Conservation (phyloP, 2,888 invertebrate genomes). For the Hesperia comma region DNA sequence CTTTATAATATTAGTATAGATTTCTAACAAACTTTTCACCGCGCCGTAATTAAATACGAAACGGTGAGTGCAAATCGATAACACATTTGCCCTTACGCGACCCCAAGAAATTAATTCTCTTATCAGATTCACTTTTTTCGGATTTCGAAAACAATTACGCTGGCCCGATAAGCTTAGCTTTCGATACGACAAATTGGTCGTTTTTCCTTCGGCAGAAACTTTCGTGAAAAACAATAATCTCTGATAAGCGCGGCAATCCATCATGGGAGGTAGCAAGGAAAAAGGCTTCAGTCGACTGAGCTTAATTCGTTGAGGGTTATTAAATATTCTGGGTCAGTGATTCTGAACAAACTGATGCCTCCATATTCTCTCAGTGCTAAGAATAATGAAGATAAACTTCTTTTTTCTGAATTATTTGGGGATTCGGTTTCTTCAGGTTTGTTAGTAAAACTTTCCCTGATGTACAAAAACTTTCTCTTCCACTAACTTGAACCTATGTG, state of each 20-base stretch:
- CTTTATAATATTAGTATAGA: too few species aligned
- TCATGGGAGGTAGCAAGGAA: conserved; percentile 40
- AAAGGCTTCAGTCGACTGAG: conserved; percentile 24
- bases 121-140: conserved; percentile 52
- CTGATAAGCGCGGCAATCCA: conserved; percentile 56
- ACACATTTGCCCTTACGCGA: conserved; percentile 28
- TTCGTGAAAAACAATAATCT: conserved; percentile 66
- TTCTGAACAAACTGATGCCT: conserved; percentile 20
- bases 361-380: background rate
- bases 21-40: conserved; percentile 3
- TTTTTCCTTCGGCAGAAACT: conserved; percentile 52
- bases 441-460: too few species aligned
- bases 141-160: conserved; percentile 59
- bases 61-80: conserved; percentile 28
- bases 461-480: too few species aligned
- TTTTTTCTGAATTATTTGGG: background rate
- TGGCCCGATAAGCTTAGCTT: conserved; percentile 49
- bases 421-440: too few species aligned
- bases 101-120: conserved; percentile 49
- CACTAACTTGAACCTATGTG: too few species aligned
- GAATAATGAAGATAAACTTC: background rate
- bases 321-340: conserved; percentile 31
- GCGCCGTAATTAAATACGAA: conserved; percentile 26
- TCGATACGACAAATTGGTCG: conserved; percentile 62
- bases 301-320: conserved; percentile 33